phyloP scores from a whole-genome alignment of 1,140 invertebrate genomes.

The Papilio xuthus region DNA sequence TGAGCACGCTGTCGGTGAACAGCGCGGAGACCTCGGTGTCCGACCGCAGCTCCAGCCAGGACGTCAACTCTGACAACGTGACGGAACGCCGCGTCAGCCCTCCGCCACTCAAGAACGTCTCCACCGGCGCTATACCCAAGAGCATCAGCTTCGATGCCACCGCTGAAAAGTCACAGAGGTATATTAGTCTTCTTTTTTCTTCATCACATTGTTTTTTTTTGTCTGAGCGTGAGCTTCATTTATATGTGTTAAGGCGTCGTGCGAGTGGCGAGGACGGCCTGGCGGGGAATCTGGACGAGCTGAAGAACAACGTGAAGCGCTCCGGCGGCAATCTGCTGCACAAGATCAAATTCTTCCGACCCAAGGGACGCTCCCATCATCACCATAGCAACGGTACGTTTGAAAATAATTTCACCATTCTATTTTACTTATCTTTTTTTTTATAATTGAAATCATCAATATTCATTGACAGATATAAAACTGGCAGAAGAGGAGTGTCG shows the following conservation, averaged over 20 bases:
- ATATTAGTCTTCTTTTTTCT: slow-evolving; percentile 12
- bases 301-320: slow-evolving; percentile 79
- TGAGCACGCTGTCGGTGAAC: slow-evolving; percentile 77
- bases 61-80: slow-evolving; percentile 77
- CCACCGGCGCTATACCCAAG: slow-evolving; percentile 93
- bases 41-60: slow-evolving; percentile 76
- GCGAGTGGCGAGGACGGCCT: slow-evolving; percentile 64
- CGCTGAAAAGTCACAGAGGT: slow-evolving; percentile 90
- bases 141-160: slow-evolving; percentile 96
- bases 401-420: background rate
- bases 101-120: slow-evolving; percentile 82
- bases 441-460: too few relatives aligned
- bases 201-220: too few relatives aligned
- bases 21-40: slow-evolving; percentile 74
- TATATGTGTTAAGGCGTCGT: slow-evolving; percentile 53
- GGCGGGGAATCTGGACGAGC: slow-evolving; percentile 74
- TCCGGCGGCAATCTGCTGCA: slow-evolving; percentile 78
- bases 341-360: slow-evolving; percentile 80
- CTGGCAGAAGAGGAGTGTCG: slow-evolving; percentile 59
- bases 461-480: slow-evolving; percentile 56
- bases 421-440: too few relatives aligned
- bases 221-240: background rate
- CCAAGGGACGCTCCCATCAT: slow-evolving; percentile 68
- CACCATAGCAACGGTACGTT: slow-evolving; percentile 56
- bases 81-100: slow-evolving; percentile 76